Base-by-base conservation (phyloP, 2,888 invertebrate genomes). In the Polyommatus icarus region DNA sequence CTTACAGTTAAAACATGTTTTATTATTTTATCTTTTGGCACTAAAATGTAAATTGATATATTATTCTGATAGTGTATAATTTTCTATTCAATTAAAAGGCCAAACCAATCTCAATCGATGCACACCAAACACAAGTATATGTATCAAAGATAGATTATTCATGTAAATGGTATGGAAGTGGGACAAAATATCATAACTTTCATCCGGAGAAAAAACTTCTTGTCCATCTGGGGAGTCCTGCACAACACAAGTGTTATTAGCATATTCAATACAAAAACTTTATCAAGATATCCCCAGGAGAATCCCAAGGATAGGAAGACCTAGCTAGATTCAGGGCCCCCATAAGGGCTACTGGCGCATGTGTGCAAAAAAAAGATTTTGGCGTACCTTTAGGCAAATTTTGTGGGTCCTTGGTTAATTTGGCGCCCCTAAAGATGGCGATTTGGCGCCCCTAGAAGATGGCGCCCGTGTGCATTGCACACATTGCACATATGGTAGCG, bases 111-210 rank as follows among this genome's bases (percentile, higher is more conserved):
- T 91, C 7, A 93, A 82, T n/a, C 87, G 83, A 76, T 88, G 83
- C 0, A 84, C 85, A n/a, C 91, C 90, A 83, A 91, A 93, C 1
- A 89, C 88, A 1, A 89, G 79, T 3, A 93, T 87, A 76, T 94
- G 93, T n/a, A 94, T 84, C 0, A 94, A 84, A 0, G 94, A 91
- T 79, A 93, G 78, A 81, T 94, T 92, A n/a, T 80, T 85, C n/a
- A 93, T 61, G 80, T 93, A 94, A 12, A 87, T 80, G 0, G 89
- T 85, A 81, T 93, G 93, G 83, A 94, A 94, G 80, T 94, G 93
- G 0, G 89, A 86, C 32, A 92, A 8, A n/a, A 94, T 90, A 80
- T 93, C 91, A 78, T 90, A 93, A 79, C 90, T 88, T 73, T 93
- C 93, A 0, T 89, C 88, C 0, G 93, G 89, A 15, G 85, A 85